phyloP scores from a whole-genome alignment of 2,797 vertebrate species.

The Macropus fuliginosus region DNA sequence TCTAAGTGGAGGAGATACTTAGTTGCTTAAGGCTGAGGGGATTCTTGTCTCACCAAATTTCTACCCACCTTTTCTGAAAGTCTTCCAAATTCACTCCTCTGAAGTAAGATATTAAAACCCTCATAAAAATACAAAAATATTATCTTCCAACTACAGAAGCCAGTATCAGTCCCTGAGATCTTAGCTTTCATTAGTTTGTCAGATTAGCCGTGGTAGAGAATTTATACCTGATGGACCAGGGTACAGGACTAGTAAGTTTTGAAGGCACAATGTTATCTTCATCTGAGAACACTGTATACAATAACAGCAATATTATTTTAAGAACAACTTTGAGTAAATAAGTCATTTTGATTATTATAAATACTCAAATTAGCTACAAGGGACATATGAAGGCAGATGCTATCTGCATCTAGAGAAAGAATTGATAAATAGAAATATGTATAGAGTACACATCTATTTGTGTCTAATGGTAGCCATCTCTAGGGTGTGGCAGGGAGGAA shows the following conservation, averaged over 20 bases:
- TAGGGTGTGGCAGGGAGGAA: background rate
- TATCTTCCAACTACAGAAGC: background rate
- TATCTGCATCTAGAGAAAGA: background rate
- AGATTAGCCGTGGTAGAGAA: slow-evolving; percentile 23
- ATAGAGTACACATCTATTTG: background rate
- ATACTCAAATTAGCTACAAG: background rate
- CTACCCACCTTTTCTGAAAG: too few species aligned
- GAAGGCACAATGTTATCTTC: background rate
- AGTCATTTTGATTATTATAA: background rate
- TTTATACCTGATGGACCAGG: background rate
- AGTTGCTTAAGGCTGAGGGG: too few species aligned
- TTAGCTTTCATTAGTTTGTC: background rate
- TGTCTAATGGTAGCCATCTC: background rate
- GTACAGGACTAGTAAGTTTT: background rate
- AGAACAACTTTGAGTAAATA: background rate
- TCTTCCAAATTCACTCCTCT: too few species aligned
- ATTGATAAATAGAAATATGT: background rate
- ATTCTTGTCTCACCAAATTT: too few species aligned
- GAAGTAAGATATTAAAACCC: too few species aligned
- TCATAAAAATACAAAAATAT: background rate
- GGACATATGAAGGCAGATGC: background rate
- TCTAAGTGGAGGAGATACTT: too few species aligned
- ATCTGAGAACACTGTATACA: background rate
- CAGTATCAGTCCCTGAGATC: background rate
- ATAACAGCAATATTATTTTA: background rate